Conservation (phyloP, 2,797 vertebrate species). For the Chelon auratus region DNA sequence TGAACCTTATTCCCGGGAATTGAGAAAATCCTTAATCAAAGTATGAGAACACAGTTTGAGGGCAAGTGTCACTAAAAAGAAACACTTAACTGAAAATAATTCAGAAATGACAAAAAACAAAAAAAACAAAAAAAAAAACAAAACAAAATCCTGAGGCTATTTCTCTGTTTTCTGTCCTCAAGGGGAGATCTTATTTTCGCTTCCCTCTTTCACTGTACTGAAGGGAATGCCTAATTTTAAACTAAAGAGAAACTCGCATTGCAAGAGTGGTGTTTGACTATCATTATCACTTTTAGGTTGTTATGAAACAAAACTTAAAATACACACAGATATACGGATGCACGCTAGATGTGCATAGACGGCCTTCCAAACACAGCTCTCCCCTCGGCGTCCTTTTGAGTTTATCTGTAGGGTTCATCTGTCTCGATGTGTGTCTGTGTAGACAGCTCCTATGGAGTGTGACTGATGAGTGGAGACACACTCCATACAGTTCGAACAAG, state of each 20-base stretch:
- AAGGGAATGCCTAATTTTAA: background rate
- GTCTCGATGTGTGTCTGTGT: background rate
- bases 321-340: background rate
- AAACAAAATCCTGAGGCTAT: slow-evolving; percentile 3
- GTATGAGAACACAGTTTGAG: slow-evolving; percentile 11
- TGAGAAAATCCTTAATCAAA: slow-evolving; percentile 1
- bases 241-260: slow-evolving; percentile 10
- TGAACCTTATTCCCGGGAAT: slow-evolving; percentile 22
- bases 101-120: too few species aligned
- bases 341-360: slow-evolving; percentile 4
- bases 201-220: slow-evolving; percentile 20
- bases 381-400: background rate
- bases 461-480: slow-evolving; percentile 59
- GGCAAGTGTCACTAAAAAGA: background rate
- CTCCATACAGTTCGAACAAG: slow-evolving; percentile 58
- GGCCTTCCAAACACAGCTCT: background rate
- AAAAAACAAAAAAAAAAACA: background rate
- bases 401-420: slow-evolving; percentile 43
- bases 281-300: slow-evolving; percentile 1
- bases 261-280: background rate
- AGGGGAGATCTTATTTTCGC: slow-evolving; percentile 8
- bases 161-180: slow-evolving; percentile 4
- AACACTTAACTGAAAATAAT: background rate
- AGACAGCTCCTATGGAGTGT: slow-evolving; percentile 48
- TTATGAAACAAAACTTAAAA: slow-evolving; percentile 5